Conservation (phyloP, 2,888 invertebrate species). For the Stramonita haemastoma region DNA sequence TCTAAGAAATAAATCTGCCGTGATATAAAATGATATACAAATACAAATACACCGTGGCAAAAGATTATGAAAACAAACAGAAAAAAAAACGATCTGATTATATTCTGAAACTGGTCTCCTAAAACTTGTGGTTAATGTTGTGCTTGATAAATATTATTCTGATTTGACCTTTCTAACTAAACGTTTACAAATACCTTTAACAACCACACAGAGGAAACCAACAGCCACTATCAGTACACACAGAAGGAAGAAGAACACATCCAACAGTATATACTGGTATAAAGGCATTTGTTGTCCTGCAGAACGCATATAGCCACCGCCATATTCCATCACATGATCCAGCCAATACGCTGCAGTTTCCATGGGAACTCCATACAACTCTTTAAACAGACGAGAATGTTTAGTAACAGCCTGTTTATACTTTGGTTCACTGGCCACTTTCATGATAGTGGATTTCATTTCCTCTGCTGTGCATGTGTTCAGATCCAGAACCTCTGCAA, state of each 20-base stretch:
- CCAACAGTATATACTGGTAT: slow-evolving; percentile 56
- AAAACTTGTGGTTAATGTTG: too few species aligned
- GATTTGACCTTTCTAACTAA: slow-evolving; percentile 16
- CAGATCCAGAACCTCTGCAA: slow-evolving; percentile 28
- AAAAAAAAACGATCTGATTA: background rate
- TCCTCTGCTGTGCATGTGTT: background rate
- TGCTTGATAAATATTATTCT: background rate
- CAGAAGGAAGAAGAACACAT: slow-evolving; percentile 44
- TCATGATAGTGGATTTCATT: slow-evolving; percentile 16
- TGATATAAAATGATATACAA: too few species aligned
- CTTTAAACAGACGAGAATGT: slow-evolving; percentile 32
- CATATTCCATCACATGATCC: slow-evolving; percentile 54
- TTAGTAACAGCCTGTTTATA: slow-evolving; percentile 38
- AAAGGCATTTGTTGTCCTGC: slow-evolving; percentile 52
- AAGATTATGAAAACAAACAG: too few species aligned
- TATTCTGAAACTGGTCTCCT: background rate
- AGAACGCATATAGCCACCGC: slow-evolving; percentile 51
- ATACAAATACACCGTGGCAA: too few species aligned
- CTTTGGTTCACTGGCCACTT: slow-evolving; percentile 15
- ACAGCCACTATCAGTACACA: background rate
- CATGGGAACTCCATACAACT: slow-evolving; percentile 25
- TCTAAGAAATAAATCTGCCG: too few species aligned
- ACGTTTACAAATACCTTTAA: background rate
- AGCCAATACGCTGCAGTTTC: slow-evolving; percentile 61
- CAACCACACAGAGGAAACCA: background rate